A percentile compares a stretch with the other conserved stretches of the same genome.
These are phyloP conservation scores for Sorex araneus DNA, from an alignment of 2,113 vertebrate species.

Conservation along the genomic window DNA sequence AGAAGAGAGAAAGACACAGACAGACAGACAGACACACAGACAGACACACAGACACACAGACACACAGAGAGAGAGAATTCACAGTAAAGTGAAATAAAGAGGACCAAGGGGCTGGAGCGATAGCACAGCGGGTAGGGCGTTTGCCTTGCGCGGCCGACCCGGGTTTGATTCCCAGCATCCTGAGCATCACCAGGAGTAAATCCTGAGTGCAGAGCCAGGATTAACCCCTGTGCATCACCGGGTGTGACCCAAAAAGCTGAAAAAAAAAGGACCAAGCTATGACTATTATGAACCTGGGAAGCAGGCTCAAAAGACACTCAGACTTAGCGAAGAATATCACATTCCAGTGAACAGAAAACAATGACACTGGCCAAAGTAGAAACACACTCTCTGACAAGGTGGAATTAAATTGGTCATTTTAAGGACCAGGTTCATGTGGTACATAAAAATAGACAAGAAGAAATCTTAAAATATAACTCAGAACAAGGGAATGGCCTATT, in stretches of 20 bases:
- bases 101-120: too few relatives aligned
- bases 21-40: too few relatives aligned
- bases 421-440: neutral
- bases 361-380: neutral
- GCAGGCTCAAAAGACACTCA: neutral
- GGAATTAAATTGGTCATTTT: neutral
- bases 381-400: neutral
- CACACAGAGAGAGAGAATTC: neutral
- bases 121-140: too few relatives aligned
- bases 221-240: too few relatives aligned
- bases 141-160: too few relatives aligned
- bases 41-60: too few relatives aligned
- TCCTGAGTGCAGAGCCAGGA: too few relatives aligned
- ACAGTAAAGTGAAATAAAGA: constrained; percentile 12
- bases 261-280: neutral
- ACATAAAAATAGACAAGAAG: neutral
- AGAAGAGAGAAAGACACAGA: too few relatives aligned
- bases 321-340: neutral
- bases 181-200: too few relatives aligned
- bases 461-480: neutral
- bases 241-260: neutral
- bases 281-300: neutral
- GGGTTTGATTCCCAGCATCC: too few relatives aligned
- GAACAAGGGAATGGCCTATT: neutral
- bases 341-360: neutral